Conservation (phyloP, 2,888 invertebrate species). For the Tetragonisca angustula region DNA sequence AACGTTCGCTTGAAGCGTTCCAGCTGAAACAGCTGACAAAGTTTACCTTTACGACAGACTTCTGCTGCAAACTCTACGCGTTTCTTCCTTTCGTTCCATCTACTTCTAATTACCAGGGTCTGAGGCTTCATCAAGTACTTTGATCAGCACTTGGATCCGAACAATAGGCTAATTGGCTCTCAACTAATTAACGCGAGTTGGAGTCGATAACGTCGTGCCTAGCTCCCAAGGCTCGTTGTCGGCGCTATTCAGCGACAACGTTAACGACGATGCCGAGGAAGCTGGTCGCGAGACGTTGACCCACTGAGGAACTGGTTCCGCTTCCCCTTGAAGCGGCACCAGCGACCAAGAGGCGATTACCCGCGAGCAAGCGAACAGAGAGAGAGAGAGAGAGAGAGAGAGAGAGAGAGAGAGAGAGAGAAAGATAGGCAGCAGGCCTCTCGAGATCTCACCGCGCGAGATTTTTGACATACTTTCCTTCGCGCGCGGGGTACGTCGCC, state of each 20-base stretch:
- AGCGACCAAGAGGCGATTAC: conserved; percentile 43
- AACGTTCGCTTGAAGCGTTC: background rate
- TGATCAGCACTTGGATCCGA: background rate
- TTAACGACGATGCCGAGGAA: conserved; percentile 62
- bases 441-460: conserved; percentile 73
- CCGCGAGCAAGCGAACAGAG: conserved; percentile 38
- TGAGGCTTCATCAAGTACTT: background rate
- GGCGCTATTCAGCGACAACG: conserved; percentile 46
- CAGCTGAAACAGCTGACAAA: background rate
- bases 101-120: background rate
- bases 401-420: conserved; percentile 33
- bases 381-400: conserved; percentile 13
- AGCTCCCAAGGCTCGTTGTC: conserved; percentile 26
- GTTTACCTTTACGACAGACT: background rate
- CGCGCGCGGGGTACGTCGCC: conserved; percentile 73
- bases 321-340: conserved; percentile 78
- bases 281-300: conserved; percentile 80
- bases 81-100: too few relatives aligned
- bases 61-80: background rate
- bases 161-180: conserved; percentile 17
- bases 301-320: conserved; percentile 83
- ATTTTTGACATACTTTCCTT: conserved; percentile 84
- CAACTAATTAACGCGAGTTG: conserved; percentile 40
- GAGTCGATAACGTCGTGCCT: conserved; percentile 38
- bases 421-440: conserved; percentile 52